phyloP scores from a whole-genome alignment of 2,797 vertebrate species.

The Amazonetta brasiliensis region DNA sequence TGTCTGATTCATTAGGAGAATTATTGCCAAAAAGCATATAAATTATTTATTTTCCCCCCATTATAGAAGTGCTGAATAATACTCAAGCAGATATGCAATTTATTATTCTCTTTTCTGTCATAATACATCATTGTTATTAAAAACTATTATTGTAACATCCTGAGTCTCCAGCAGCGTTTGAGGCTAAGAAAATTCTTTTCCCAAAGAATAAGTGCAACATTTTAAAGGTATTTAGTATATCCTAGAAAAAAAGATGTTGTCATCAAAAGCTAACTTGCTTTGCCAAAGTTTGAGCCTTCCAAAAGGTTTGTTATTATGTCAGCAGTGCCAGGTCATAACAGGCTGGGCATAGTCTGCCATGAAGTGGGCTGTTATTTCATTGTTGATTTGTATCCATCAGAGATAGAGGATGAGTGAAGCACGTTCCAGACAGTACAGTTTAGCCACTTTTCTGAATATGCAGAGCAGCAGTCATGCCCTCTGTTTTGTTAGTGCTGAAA shows the following conservation, averaged over 20 bases:
- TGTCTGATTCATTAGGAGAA: neutral
- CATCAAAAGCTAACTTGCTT: neutral
- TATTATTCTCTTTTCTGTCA: slow-evolving; percentile 31
- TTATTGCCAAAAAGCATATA: neutral
- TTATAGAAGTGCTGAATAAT: neutral
- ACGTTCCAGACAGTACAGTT: neutral
- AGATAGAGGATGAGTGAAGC: neutral
- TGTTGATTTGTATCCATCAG: neutral
- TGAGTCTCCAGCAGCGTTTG: neutral
- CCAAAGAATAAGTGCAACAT: neutral
- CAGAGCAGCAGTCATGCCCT: neutral
- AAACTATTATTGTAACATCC: neutral
- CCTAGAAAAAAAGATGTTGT: neutral
- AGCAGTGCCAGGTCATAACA: neutral
- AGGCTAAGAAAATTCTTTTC: neutral
- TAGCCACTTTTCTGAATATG: neutral
- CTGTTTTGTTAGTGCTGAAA: neutral
- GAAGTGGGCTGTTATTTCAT: neutral
- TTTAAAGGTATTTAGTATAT: neutral
- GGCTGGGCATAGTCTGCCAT: rapidly evolving
- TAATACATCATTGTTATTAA: slow-evolving; percentile 1
- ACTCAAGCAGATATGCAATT: neutral
- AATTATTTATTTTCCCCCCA: neutral
- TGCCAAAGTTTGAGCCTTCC: neutral
- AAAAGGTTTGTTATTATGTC: neutral